Evolutionary conservation across 2,888 invertebrate species (phyloP), one percentile per base, ranked within the genome.

Genomic region (Teinopalpus imperialis): DNA sequence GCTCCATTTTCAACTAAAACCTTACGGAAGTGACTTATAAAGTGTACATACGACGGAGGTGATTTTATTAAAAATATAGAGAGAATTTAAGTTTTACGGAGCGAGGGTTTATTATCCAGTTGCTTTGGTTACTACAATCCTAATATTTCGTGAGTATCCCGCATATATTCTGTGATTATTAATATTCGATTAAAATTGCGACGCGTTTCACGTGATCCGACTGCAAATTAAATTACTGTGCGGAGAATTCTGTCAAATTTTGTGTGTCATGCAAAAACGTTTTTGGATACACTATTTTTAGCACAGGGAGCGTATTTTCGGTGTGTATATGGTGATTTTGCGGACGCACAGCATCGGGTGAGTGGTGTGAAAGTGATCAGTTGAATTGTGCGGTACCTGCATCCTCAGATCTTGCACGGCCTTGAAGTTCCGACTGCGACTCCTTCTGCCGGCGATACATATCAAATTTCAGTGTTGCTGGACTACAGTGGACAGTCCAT

Each of bases 271-370:
- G 70, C 69, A 55, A 66, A 67, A 62, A 58, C 66, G 61, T 63
- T 66, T 71, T 67, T 62, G 65, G 56, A 53, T 53, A 62, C 63
- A 61, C 87, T 87, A 88, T 77, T 87, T 85, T 85, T 87, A 86
- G 66, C 70, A 60, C 71, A 61, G 69, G 65, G 54, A 64, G 62
- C 69, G 69, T 85, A 83, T 83, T 86, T 85, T 78, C 67, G 79
- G 82, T 67, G 60, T 77, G 70, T 72, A 83, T 80, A 83, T 81
- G 72, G 79, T 76, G 74, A 79, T 73, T 81, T 81, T 70, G 80
- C 78, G 68, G 70, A 70, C 69, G 72, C 58, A n/a, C n/a, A 68
- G 70, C 70, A 59, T 69, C 63, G 64, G 74, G 75, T 73, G 73
- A 76, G 74, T 73, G 66, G 73, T 73, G 76, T 72, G 81, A 81